A percentile compares a stretch with the other conserved stretches of the same genome.
These are phyloP conservation scores for Danaus chrysippus DNA, from an alignment of 2,888 invertebrate genomes.

Conservation along the genomic window DNA sequence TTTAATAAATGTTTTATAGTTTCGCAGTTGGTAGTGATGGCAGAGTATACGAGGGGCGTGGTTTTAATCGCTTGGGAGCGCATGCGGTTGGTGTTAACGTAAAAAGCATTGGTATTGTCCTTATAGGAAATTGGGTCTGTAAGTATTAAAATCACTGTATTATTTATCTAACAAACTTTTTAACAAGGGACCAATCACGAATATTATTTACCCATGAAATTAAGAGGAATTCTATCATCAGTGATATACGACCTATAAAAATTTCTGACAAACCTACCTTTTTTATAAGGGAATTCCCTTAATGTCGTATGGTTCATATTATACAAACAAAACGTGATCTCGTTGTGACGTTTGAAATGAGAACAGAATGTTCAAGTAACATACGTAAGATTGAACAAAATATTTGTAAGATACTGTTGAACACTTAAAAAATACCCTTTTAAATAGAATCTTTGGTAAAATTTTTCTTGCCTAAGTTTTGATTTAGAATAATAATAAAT, in stretches of 20 bases:
- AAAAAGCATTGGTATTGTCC: slow-evolving; percentile 81
- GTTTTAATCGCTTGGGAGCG: slow-evolving; percentile 84
- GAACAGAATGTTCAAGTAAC: background rate
- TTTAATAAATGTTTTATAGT: slow-evolving; percentile 48
- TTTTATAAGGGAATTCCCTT: background rate
- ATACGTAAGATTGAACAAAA: background rate
- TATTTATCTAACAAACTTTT: background rate
- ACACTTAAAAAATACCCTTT: too few relatives aligned
- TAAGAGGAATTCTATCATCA: too few relatives aligned
- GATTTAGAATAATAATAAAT: too few relatives aligned
- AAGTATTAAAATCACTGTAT: slow-evolving; percentile 45
- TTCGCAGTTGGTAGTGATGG: slow-evolving; percentile 88
- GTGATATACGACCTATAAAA: too few relatives aligned
- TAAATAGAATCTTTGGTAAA: too few relatives aligned
- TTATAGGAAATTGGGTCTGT: slow-evolving; percentile 86
- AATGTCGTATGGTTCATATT: background rate
- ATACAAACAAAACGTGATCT: background rate
- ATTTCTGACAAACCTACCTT: too few relatives aligned
- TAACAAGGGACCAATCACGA: background rate
- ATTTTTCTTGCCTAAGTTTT: too few relatives aligned
- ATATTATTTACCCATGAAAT: background rate
- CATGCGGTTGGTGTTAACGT: slow-evolving; percentile 82
- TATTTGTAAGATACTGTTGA: background rate
- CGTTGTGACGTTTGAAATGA: background rate
- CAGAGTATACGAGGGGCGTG: slow-evolving; percentile 83